These are phyloP conservation scores for Actenoides lindsayi DNA, from an alignment of 2,113 vertebrate genomes.

Conservation along the genomic window DNA sequence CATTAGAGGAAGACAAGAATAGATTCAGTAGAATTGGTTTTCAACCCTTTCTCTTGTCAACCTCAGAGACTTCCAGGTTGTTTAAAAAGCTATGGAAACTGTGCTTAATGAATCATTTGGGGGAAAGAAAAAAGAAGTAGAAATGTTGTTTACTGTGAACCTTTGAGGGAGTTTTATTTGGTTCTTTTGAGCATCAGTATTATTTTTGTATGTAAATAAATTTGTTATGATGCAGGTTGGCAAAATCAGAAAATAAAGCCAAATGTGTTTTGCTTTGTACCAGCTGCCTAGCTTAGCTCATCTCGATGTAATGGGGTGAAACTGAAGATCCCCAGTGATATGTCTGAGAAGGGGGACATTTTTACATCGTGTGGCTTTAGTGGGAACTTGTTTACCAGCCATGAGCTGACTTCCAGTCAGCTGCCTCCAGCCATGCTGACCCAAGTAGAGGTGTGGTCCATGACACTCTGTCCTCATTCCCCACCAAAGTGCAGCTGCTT, in stretches of 20 bases:
- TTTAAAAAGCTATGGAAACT: background rate
- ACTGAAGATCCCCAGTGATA: background rate
- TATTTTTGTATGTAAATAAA: background rate
- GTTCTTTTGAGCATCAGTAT: background rate
- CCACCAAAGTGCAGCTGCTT: background rate
- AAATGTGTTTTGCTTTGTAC: background rate
- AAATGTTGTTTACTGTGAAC: background rate
- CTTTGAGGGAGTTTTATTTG: background rate
- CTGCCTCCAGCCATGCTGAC: background rate
- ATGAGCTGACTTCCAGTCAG: background rate
- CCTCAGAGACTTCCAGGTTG: background rate
- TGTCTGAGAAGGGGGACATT: background rate
- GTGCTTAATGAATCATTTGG: background rate
- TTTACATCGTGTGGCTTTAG: background rate
- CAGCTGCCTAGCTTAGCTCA: background rate
- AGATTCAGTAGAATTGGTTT: conserved; percentile 17
- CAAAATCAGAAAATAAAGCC: background rate
- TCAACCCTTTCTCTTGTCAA: background rate
- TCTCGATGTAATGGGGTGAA: background rate
- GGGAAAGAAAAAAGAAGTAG: background rate
- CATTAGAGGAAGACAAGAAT: conserved; percentile 49
- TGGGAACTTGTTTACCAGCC: background rate
- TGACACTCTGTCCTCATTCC: background rate
- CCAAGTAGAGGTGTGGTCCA: background rate
- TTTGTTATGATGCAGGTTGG: background rate